phyloP scores from a whole-genome alignment of 2,797 vertebrate species.

The Oreochromis grahami region DNA sequence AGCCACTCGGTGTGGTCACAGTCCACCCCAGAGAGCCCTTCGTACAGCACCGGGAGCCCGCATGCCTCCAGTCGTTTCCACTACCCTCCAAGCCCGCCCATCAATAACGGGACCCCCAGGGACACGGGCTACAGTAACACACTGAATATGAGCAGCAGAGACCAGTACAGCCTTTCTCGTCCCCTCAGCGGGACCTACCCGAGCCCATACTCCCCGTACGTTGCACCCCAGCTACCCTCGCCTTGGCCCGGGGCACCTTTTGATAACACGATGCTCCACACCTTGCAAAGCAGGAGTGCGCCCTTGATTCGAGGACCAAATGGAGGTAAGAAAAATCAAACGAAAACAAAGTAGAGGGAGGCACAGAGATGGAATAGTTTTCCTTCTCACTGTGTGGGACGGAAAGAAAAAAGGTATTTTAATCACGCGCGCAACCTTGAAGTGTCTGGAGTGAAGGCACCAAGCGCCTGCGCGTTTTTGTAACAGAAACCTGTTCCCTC shows the following conservation, averaged over 20 bases:
- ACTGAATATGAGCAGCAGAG: conserved; percentile 81
- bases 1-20: conserved; percentile 90
- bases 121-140: conserved; percentile 82
- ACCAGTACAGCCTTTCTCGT: conserved; percentile 88
- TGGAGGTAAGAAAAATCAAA: conserved; percentile 79
- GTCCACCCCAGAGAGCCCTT: conserved; percentile 88
- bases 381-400: neutral
- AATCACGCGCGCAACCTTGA: neutral
- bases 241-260: conserved; percentile 89
- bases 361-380: neutral
- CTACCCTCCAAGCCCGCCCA: conserved; percentile 90
- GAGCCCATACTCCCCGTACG: conserved; percentile 88
- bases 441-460: neutral
- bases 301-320: conserved; percentile 87
- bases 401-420: neutral
- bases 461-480: neutral
- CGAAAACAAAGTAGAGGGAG: neutral
- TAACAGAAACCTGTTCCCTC: neutral
- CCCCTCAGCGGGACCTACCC: conserved; percentile 88
- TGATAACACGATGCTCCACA: conserved; percentile 95
- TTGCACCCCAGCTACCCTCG: conserved; percentile 85
- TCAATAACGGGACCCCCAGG: conserved; percentile 85
- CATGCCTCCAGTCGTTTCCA: conserved; percentile 89
- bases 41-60: conserved; percentile 84
- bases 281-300: conserved; percentile 84